Evolutionary conservation across 2,113 vertebrate genomes (phyloP), one percentile per base, ranked within the genome.

Genomic region (Phylloscopus trochilus): DNA sequence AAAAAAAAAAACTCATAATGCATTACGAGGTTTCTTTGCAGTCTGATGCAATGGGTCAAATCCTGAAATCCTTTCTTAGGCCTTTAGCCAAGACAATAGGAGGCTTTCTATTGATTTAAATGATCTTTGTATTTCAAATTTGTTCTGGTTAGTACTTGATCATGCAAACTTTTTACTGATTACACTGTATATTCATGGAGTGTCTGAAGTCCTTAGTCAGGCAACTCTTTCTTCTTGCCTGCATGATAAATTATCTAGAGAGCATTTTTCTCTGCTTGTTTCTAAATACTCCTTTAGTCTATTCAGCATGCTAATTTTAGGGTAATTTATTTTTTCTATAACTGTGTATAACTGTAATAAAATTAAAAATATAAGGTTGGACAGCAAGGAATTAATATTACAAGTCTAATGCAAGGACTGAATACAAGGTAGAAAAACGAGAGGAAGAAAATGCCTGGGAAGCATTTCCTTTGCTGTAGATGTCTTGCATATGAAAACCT

Each of bases 211-310:
- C 96, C 79, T 95, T 90, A 96, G 67, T 95, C 90, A 94, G 83
- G 76, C 72, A 90, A 94, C 83, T 49, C 82, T 87, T 93, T 90
- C 67, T 89, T 89, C 55, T 90, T 90, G 60, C n/a, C 60, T 78
- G 80, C 52, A 64, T 78, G 90, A 97, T 95, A 80, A 97, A 94
- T 95, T 91, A 91, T 73, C 84, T 85, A 62, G 60, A 90, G 63
- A 92, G 31, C 68, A 60, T 96, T 77, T 51, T 79, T 93, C 92
- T 96, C 85, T 83, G 73, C n/a, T 90, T 75, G 33, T 81, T 93
- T 90, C 85, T 88, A 94, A 96, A 94, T 46, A 95, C 53, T 96
- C 64, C 85, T 87, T 92, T 92, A 83, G 68, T 79, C 93, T 95
- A 88, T 77, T 95, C 92, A 89, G 85, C 92, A 84, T 82, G 69